These are phyloP conservation scores for Phaedon cochleariae DNA, from an alignment of 2,888 invertebrate species.

Conservation along the genomic window DNA sequence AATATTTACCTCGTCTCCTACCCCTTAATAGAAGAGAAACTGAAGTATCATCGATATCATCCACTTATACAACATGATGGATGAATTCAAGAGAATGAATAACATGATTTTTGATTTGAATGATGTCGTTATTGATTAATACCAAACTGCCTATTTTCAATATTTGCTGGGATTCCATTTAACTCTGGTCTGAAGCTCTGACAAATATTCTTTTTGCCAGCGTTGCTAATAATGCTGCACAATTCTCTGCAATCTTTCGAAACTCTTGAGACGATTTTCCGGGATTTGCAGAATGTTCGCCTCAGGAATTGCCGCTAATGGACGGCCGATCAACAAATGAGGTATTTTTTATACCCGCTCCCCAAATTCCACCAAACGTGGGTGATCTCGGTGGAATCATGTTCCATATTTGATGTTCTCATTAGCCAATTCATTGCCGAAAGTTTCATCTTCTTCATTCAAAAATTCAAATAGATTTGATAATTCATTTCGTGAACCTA, in stretches of 20 bases:
- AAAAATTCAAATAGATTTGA: background rate
- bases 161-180: constrained; percentile 16
- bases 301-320: constrained; percentile 37
- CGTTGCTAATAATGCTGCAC: constrained; percentile 40
- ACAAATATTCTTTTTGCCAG: constrained; percentile 40
- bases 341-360: constrained; percentile 26
- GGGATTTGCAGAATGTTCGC: constrained; percentile 10
- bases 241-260: constrained; percentile 21
- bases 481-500: background rate
- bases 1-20: no score
- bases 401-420: constrained; percentile 38
- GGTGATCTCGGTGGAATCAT: constrained; percentile 40
- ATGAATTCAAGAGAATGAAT: no score
- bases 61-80: no score
- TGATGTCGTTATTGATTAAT: constrained; percentile 32
- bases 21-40: no score
- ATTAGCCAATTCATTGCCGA: background rate
- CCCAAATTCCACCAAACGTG: constrained; percentile 42
- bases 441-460: background rate
- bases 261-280: constrained; percentile 20
- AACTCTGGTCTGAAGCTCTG: constrained; percentile 30
- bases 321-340: constrained; percentile 25
- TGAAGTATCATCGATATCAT: no score
- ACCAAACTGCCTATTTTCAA: constrained; percentile 28
- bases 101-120: no score